Conservation (phyloP, 2,797 vertebrate species). For the Falco berigora region DNA sequence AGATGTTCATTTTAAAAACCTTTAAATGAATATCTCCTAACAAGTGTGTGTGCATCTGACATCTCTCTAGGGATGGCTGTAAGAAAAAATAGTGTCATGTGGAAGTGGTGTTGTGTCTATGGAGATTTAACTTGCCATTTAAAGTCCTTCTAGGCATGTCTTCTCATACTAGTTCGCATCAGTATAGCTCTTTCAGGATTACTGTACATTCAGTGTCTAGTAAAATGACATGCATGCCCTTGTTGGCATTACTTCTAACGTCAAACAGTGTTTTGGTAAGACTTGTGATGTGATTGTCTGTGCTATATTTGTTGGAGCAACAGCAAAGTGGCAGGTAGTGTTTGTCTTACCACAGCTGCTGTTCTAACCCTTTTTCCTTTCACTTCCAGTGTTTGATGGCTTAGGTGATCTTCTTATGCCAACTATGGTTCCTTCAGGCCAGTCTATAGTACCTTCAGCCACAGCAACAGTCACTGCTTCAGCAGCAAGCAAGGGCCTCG, state of each 20-base stretch:
- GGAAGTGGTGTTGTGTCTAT: not conserved
- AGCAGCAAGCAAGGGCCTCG: conserved; percentile 83
- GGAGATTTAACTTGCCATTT: not conserved
- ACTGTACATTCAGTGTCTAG: not conserved
- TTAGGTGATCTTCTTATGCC: conserved; percentile 98
- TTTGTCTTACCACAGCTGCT: not conserved
- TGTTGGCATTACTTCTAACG: conserved; percentile 50
- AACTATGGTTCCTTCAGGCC: conserved; percentile 88
- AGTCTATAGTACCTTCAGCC: conserved; percentile 72
- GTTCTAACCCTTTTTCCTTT: conserved; percentile 16
- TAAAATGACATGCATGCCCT: conserved; percentile 52
- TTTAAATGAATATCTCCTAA: conserved; percentile 44
- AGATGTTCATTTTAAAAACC: conserved; percentile 52
- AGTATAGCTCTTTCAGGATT: not conserved
- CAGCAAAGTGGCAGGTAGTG: not conserved
- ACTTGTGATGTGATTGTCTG: conserved; percentile 4
- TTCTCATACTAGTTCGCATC: not conserved
- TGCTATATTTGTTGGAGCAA: not conserved
- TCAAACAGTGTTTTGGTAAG: conserved; percentile 26
- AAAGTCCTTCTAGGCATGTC: conserved; percentile 10
- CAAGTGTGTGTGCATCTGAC: not conserved
- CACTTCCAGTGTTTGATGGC: conserved; percentile 88
- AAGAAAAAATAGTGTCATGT: not conserved
- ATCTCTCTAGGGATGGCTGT: not conserved
- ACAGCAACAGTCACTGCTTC: conserved; percentile 70